phyloP scores from a whole-genome alignment of 2,113 vertebrate species.

The Nothoprocta perdicaria region DNA sequence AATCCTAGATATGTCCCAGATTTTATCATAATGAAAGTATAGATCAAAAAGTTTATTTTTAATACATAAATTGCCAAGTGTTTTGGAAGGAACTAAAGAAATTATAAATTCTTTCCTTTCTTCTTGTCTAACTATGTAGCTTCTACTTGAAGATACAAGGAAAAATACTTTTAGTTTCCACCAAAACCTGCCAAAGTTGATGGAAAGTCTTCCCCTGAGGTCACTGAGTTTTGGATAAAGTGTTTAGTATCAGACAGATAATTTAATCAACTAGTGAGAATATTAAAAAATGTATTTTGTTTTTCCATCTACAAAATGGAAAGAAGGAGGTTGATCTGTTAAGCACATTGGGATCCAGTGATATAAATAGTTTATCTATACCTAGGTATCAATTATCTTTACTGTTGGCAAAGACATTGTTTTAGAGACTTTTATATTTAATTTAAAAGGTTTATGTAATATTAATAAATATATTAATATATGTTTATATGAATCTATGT shows the following conservation, averaged over 20 bases:
- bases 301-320: not conserved
- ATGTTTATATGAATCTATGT: no score
- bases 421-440: not conserved
- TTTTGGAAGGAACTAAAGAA: not conserved
- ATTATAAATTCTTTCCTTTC: not conserved
- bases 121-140: not conserved
- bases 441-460: not conserved
- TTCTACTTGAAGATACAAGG: not conserved
- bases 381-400: not conserved
- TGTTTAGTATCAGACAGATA: not conserved
- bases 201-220: not conserved
- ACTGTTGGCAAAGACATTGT: not conserved
- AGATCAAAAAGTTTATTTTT: not conserved
- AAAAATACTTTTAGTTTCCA: not conserved
- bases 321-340: not conserved
- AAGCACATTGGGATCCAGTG: not conserved
- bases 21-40: not conserved
- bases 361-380: not conserved
- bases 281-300: accelerated
- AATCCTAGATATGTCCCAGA: not conserved
- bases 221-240: not conserved
- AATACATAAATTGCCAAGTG: not conserved
- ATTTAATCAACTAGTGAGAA: not conserved
- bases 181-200: not conserved
- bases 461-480: no score